These are phyloP conservation scores for Seriola quinqueradiata DNA, from an alignment of 2,113 vertebrate genomes.

Conservation along the genomic window DNA sequence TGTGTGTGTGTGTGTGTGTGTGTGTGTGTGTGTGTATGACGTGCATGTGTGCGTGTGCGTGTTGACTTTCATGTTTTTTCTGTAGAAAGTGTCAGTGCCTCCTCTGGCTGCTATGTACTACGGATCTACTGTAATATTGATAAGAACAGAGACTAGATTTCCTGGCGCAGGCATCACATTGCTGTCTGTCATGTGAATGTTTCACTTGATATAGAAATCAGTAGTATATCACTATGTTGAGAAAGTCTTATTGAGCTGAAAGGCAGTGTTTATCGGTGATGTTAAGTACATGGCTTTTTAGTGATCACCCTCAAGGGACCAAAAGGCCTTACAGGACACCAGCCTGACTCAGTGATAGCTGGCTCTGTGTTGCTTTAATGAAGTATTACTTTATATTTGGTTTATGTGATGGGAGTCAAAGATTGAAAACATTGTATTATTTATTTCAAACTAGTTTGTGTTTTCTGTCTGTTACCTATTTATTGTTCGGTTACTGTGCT, in stretches of 20 bases:
- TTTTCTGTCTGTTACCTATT: conserved; percentile 71
- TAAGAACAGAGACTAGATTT: conserved; percentile 45
- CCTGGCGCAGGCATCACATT: conserved; percentile 42
- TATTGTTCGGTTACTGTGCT: conserved; percentile 68
- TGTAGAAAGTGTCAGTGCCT: conserved; percentile 64
- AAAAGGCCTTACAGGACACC: conserved; percentile 70
- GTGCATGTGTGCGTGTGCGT: conserved; percentile 8
- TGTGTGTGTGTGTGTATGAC: neutral
- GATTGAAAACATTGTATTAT: conserved; percentile 69
- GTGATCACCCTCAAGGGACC: conserved; percentile 72
- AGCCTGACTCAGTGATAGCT: conserved; percentile 62
- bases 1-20: conserved; percentile 46
- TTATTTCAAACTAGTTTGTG: conserved; percentile 70
- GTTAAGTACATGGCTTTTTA: conserved; percentile 51
- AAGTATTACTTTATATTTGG: conserved; percentile 43
- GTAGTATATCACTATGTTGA: conserved; percentile 4
- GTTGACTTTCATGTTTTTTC: conserved; percentile 37
- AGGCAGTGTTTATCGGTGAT: conserved; percentile 39
- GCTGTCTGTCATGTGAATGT: conserved; percentile 47
- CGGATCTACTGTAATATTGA: conserved; percentile 64
- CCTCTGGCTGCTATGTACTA: conserved; percentile 59
- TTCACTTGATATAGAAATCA: conserved; percentile 32
- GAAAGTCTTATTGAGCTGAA: conserved; percentile 51
- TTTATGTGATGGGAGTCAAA: conserved; percentile 38
- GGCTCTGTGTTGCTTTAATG: conserved; percentile 58